These are phyloP conservation scores for Pollenia griseotomentosa DNA, from an alignment of 2,888 invertebrate genomes.

Conservation along the genomic window DNA sequence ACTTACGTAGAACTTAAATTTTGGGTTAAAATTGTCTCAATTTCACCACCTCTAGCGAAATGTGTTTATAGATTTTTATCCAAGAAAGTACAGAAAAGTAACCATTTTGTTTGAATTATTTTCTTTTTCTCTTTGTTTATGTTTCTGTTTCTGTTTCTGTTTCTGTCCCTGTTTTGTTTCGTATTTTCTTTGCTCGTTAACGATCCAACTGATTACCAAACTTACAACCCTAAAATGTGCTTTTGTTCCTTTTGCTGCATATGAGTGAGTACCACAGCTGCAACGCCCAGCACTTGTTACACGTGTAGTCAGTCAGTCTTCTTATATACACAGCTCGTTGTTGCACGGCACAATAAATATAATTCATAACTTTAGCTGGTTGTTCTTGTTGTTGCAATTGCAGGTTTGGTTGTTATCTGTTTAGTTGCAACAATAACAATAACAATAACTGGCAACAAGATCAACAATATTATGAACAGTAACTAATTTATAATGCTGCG, in stretches of 20 bases:
- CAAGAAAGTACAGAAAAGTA: conserved; percentile 21
- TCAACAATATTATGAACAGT: conserved; percentile 72
- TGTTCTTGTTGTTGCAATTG: conserved; percentile 3
- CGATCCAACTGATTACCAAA: conserved; percentile 62
- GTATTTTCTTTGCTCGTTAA: conserved; percentile 22
- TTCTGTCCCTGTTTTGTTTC: conserved; percentile 6
- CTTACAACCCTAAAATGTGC: conserved; percentile 57
- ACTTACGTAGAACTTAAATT: conserved; percentile 24
- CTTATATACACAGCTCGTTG: conserved; percentile 25
- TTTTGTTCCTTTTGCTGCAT: conserved; percentile 13
- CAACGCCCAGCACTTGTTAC: conserved; percentile 71
- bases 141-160: not conserved
- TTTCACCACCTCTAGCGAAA: conserved; percentile 68
- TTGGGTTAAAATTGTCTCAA: conserved; percentile 62
- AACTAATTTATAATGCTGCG: conserved; percentile 72
- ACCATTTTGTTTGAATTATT: conserved; percentile 47
- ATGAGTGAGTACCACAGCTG: conserved; percentile 39
- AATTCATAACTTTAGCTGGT: conserved; percentile 65
- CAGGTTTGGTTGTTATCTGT: conserved; percentile 24
- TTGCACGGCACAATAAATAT: conserved; percentile 50
- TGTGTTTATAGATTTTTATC: conserved; percentile 63
- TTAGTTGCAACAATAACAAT: conserved; percentile 63
- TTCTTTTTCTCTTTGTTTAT: not conserved
- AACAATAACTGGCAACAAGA: conserved; percentile 73
- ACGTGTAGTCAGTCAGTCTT: conserved; percentile 24